phyloP scores from a whole-genome alignment of 2,888 invertebrate species.

The Thera britannica region DNA sequence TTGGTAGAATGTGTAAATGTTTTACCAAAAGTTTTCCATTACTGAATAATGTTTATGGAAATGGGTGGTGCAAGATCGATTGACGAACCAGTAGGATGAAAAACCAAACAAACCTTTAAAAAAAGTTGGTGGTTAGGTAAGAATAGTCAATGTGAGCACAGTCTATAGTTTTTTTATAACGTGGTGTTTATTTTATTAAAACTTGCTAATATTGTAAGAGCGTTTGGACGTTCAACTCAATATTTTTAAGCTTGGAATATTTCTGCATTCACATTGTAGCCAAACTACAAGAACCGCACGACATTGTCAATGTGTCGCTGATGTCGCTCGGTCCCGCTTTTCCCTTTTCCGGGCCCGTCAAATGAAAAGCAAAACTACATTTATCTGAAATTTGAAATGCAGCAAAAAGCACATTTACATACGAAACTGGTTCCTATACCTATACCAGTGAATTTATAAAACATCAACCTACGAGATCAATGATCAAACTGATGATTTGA shows the following conservation, averaged over 20 bases:
- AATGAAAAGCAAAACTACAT: slow-evolving; percentile 38
- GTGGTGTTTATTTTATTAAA: too few species aligned
- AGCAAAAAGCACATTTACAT: slow-evolving; percentile 3
- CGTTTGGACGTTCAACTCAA: too few species aligned
- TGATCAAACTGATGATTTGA: too few species aligned
- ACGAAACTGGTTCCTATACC: slow-evolving; percentile 7
- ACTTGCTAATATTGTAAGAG: too few species aligned
- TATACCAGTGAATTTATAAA: too few species aligned
- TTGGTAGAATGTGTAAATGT: slow-evolving; percentile 1
- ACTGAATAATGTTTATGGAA: background rate
- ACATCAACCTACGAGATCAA: too few species aligned
- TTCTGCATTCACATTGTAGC: slow-evolving; percentile 15
- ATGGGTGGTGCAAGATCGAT: background rate
- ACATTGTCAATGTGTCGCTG: slow-evolving; percentile 32
- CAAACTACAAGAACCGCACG: slow-evolving; percentile 20
- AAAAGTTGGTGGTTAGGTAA: too few species aligned
- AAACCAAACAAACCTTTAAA: too few species aligned
- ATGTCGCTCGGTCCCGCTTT: slow-evolving; percentile 27
- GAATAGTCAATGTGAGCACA: too few species aligned
- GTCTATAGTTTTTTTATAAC: too few species aligned
- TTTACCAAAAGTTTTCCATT: slow-evolving; percentile 15
- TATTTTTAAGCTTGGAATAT: background rate
- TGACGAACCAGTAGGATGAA: too few species aligned
- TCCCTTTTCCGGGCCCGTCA: slow-evolving; percentile 29
- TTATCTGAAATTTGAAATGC: slow-evolving; percentile 39